Base-by-base conservation (phyloP, 2,113 vertebrate species). In the Holacanthus passer region DNA sequence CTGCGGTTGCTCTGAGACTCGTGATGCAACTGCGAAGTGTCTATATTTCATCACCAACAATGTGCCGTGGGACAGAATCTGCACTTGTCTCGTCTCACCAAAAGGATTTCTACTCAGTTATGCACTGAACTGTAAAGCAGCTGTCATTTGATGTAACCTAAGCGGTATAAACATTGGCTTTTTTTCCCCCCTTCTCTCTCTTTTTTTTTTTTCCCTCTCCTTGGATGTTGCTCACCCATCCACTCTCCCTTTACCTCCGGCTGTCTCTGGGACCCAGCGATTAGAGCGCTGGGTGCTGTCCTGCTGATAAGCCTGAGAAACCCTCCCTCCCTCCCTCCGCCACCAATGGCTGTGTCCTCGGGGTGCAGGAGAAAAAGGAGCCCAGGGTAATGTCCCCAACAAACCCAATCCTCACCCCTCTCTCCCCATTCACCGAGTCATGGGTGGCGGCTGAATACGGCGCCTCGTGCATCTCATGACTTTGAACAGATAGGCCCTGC, bases 261-360 rank as follows among this genome's bases (percentile, higher is more conserved):
- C 85, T 74, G 85, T 91, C 84, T 94, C 96, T 94, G 95, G 89
- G n/a, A 79, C 53, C 88, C 78, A 84, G 95, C 94, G 96, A 97
- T 96, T 94, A 97, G 95, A 94, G 87, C 84, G 90, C 95, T 94
- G 91, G 83, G 86, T 88, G 94, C 94, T 93, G 94, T 94, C 96
- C 95, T 94, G 94, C 95, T 93, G 93, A 96, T 94, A 96, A 95
- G 93, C 89, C 78, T 84, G 94, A 95, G 94, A 95, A 94, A 92
- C 93, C 73, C 20, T 76, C 66, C 53, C 92, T 65, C 81, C 85
- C 93, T 83, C 77, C 79, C 85, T 76, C 78, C 7, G 41, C 75
- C 84, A 79, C 74, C 88, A 59, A 37, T 69, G 70, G 56, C 79
- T 75, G 76, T 87, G 88, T 94, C 94, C 92, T 88, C 85, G 35